Percentiles rank a stretch among this genome's conserved stretches.
Conservation (phyloP, 1,140 invertebrate species). For the Platorchestia sp. region DNA sequence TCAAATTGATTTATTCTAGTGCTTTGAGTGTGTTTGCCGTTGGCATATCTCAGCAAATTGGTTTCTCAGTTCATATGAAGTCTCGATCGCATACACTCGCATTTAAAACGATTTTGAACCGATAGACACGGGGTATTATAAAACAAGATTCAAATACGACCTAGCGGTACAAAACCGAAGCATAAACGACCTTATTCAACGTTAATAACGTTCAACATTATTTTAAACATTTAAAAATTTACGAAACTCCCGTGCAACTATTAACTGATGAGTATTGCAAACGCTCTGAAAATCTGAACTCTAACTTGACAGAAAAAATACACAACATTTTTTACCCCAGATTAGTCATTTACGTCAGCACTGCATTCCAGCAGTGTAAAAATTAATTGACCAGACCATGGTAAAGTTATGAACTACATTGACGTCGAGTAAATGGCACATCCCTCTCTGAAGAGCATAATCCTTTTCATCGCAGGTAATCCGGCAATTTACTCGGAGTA, state of each 20-base stretch:
- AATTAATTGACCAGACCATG: neutral
- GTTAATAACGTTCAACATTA: no score
- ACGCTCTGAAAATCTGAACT: no score
- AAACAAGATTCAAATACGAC: no score
- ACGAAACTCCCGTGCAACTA: no score
- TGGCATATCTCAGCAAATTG: neutral
- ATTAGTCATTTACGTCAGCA: neutral
- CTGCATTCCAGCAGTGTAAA: neutral
- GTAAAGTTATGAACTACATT: neutral
- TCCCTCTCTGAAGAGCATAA: neutral
- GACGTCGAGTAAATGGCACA: neutral
- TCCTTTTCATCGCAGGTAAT: neutral
- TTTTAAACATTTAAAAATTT: no score
- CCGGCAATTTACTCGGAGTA: neutral
- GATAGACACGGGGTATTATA: no score
- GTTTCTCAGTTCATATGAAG: neutral
- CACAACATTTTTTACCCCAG: neutral
- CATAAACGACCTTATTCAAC: no score
- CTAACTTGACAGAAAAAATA: neutral
- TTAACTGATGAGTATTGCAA: no score
- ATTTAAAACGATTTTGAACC: no score
- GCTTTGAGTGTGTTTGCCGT: neutral
- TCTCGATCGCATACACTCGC: no score
- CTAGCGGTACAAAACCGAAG: no score
- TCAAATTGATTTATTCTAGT: neutral